Base-by-base conservation (phyloP, 2,797 vertebrate genomes). In the Phyllotis vaccarum region DNA sequence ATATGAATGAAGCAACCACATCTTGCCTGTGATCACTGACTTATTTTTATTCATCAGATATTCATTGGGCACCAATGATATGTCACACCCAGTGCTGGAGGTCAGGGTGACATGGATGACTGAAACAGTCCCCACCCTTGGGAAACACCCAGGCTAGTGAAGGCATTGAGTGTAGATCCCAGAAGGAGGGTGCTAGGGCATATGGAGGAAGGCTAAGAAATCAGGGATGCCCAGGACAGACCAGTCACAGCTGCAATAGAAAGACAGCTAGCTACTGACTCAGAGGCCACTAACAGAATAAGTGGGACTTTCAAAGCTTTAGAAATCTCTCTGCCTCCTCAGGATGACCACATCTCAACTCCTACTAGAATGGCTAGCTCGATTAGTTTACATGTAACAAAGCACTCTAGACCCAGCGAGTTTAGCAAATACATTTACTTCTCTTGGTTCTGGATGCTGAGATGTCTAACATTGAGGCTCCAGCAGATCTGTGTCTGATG, bases 31-130 rank as follows among this genome's bases (percentile, higher is more conserved):
- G 72, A 94, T 94, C 74, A n/a, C 64, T 0, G 31, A 86, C 96
- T 97, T 82, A 46, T 95, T 96, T 93, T 87, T 37, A 89, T 80
- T 94, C 92, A 27, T 76, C 81, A 94, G 56, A 54, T 82, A 58
- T 95, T 93, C 95, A 86, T 12, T 90, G 87, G 94, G 88, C 40
- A 46, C 88, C 27, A 75, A 24, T 34, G 31, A 79, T 72, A 31
- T 66, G 86, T 72, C 91, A 82, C 94, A 54, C 88, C 83, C 52
- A 94, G 64, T 87, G 72, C 82, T 95, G 83, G 79, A 83, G 76
- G 79, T 93, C 74, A 83, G 43, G 58, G 79, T 92, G 82, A 94
- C 90, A 74, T 22, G 27, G 43, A 75, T 83, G 88, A 90, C 88
- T 90, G 88, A 93, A 56, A 83, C 19, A 52, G 91, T 79, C 87